phyloP scores from a whole-genome alignment of 2,113 vertebrate species.

The Mustelus asterias region DNA sequence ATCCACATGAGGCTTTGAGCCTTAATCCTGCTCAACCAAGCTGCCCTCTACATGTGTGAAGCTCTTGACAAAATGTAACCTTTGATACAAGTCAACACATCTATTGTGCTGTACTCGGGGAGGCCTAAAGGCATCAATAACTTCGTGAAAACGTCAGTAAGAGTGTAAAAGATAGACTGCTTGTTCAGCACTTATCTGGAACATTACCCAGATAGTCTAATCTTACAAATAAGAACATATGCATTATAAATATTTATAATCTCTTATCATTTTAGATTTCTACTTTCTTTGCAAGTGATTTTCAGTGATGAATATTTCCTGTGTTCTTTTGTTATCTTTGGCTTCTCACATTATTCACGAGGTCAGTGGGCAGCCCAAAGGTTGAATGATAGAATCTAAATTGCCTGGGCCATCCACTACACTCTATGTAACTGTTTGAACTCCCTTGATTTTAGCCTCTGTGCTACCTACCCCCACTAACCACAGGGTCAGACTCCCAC shows the following conservation, averaged over 20 bases:
- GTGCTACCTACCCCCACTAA: background rate
- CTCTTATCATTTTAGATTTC: background rate
- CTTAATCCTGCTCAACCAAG: background rate
- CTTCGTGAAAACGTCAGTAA: background rate
- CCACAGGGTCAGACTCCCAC: slow-evolving; percentile 2
- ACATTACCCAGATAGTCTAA: background rate
- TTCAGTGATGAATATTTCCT: background rate
- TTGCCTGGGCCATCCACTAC: background rate
- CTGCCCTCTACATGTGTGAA: background rate
- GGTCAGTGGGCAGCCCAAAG: background rate
- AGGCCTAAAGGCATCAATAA: background rate
- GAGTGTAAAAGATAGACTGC: background rate
- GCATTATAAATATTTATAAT: slow-evolving; percentile 28
- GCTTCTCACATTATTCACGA: background rate
- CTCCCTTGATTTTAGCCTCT: background rate
- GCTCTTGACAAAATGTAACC: background rate
- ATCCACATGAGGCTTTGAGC: background rate
- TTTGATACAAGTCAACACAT: background rate
- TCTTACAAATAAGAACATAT: background rate
- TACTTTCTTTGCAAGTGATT: background rate
- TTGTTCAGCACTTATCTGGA: background rate
- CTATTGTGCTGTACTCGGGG: background rate
- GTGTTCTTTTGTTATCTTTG: background rate
- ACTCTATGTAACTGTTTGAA: background rate
- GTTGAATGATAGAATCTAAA: background rate